A percentile compares a stretch with the other conserved stretches of the same genome.
phyloP scores from a whole-genome alignment of 2,888 invertebrate genomes.

The Pycnomerus fuliginosus region DNA sequence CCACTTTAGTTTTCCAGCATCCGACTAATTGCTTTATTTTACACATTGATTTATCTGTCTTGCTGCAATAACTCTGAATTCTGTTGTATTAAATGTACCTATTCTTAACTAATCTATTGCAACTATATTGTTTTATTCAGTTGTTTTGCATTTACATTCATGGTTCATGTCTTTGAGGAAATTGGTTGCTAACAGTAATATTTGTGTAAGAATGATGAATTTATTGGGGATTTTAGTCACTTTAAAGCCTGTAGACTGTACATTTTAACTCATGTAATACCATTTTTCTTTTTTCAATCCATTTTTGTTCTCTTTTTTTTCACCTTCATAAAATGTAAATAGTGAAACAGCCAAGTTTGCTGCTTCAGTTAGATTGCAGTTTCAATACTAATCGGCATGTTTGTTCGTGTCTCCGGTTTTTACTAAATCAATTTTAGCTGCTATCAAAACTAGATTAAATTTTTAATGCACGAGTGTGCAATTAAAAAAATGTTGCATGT shows the following conservation, averaged over 20 bases:
- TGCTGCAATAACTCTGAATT: slow-evolving; percentile 36
- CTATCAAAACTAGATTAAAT: slow-evolving; percentile 31
- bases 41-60: slow-evolving; percentile 17
- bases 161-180: slow-evolving; percentile 31
- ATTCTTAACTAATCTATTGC: slow-evolving; percentile 34
- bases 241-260: slow-evolving; percentile 44
- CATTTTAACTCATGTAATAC: slow-evolving; percentile 26
- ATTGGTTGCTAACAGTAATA: slow-evolving; percentile 40
- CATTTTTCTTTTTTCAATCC: too few relatives aligned
- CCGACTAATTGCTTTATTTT: slow-evolving; percentile 9
- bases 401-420: too few relatives aligned
- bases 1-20: slow-evolving; percentile 9
- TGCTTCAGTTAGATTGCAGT: too few relatives aligned
- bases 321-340: too few relatives aligned
- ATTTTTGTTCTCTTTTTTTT: too few relatives aligned
- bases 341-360: too few relatives aligned
- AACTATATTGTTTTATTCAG: slow-evolving; percentile 28
- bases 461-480: too few relatives aligned
- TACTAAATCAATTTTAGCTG: slow-evolving; percentile 15
- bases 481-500: too few relatives aligned
- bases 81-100: slow-evolving; percentile 30
- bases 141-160: slow-evolving; percentile 35
- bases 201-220: slow-evolving; percentile 28
- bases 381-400: too few relatives aligned
- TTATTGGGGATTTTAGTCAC: slow-evolving; percentile 34